Percentiles rank a stretch among this genome's conserved stretches.
Evolutionary conservation across 2,113 vertebrate genomes (phyloP).

Genomic region (Crocuta crocuta): DNA sequence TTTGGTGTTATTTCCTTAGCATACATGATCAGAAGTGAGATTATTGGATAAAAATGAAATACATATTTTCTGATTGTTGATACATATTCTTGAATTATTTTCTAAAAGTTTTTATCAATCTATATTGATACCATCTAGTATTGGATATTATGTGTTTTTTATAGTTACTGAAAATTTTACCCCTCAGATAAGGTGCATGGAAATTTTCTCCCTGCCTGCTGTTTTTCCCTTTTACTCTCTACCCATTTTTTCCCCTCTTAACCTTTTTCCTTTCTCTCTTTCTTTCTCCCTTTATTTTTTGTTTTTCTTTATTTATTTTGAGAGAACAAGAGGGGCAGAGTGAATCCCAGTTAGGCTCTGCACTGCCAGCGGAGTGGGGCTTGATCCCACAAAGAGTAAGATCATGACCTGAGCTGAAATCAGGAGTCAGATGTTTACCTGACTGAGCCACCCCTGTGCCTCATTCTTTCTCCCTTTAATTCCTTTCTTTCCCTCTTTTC

Average conservation of each 20-base stretch:
- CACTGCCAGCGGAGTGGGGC: no score
- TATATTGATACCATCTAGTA: not conserved
- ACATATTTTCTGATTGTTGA: slow-evolving; percentile 26
- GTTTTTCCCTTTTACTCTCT: not conserved
- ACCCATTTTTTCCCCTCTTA: not conserved
- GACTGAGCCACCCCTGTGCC: no score
- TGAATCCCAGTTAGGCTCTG: no score
- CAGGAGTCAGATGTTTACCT: no score
- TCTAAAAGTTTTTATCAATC: not conserved
- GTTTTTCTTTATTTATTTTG: no score
- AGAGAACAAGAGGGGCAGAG: no score
- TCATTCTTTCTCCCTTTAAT: not conserved
- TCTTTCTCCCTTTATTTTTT: not conserved
- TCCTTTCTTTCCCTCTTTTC: not conserved
- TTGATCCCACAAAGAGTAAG: no score
- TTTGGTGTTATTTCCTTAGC: slow-evolving; percentile 8
- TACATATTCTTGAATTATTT: not conserved
- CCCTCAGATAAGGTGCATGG: not conserved
- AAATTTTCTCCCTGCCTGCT: not conserved
- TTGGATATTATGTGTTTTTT: not conserved
- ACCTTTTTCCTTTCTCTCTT: not conserved
- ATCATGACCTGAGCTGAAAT: no score
- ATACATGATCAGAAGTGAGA: slow-evolving; percentile 28
- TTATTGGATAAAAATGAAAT: not conserved
- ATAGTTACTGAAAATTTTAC: not conserved